These are phyloP conservation scores for Actenoides lindsayi DNA, from an alignment of 2,113 vertebrate species.

Conservation along the genomic window DNA sequence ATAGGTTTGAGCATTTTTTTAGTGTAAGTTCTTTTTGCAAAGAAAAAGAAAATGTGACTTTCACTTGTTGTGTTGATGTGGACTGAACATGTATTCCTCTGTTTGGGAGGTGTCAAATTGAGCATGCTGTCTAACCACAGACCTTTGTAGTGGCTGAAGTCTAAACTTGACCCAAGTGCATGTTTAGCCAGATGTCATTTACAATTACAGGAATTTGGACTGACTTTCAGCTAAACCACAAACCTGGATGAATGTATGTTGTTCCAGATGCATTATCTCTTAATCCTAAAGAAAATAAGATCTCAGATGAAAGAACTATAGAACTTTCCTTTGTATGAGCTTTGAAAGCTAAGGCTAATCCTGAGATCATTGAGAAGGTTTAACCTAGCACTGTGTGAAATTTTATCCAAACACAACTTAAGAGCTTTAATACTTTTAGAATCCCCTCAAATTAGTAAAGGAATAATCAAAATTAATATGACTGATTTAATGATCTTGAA, in stretches of 20 bases:
- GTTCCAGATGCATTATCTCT: slow-evolving; percentile 67
- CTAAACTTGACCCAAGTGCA: slow-evolving; percentile 45
- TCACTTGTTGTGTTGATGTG: neutral
- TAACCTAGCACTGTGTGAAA: slow-evolving; percentile 38
- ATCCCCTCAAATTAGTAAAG: slow-evolving; percentile 8
- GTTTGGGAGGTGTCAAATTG: slow-evolving; percentile 18
- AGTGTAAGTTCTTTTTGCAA: neutral
- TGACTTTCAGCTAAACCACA: slow-evolving; percentile 48
- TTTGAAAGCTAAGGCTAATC: slow-evolving; percentile 52
- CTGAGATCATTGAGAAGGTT: slow-evolving; percentile 34
- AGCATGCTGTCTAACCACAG: neutral
- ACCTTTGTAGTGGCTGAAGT: slow-evolving; percentile 23
- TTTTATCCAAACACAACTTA: slow-evolving; percentile 47
- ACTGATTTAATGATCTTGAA: neutral
- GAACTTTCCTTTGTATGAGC: slow-evolving; percentile 35
- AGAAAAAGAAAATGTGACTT: neutral
- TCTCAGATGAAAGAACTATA: slow-evolving; percentile 56
- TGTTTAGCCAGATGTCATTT: slow-evolving; percentile 66
- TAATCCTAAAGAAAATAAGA: slow-evolving; percentile 69
- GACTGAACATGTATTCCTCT: neutral
- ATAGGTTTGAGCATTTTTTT: neutral
- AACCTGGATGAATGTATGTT: slow-evolving; percentile 65
- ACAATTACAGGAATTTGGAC: slow-evolving; percentile 27
- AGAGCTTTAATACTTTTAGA: neutral
- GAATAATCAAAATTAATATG: neutral